These are phyloP conservation scores for Latrodectus geometricus DNA, from an alignment of 1,140 invertebrate genomes.

Conservation along the genomic window DNA sequence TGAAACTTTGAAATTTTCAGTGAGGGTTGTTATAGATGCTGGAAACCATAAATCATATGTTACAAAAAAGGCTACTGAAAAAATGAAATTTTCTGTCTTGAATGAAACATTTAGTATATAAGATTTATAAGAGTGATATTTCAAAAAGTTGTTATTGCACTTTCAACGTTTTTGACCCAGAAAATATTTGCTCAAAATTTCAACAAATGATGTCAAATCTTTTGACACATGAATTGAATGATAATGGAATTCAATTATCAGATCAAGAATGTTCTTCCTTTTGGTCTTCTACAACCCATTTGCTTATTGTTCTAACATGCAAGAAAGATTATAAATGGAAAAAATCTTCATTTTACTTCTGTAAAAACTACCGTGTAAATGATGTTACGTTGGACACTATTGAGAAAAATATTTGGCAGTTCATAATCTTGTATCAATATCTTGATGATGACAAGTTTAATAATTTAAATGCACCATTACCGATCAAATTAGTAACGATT, in stretches of 20 bases:
- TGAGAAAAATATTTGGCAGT: neutral
- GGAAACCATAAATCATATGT: neutral
- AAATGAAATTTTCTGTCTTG: neutral
- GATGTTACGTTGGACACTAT: conserved; percentile 9
- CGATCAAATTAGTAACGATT: neutral
- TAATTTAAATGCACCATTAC: neutral
- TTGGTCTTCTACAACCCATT: neutral
- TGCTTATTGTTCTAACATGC: conserved; percentile 18
- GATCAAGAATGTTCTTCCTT: neutral
- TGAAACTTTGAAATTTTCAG: neutral
- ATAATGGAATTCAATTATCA: neutral
- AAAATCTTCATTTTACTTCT: neutral
- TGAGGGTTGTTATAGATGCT: neutral
- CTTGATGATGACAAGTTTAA: neutral
- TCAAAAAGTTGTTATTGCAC: neutral
- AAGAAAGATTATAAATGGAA: conserved; percentile 2
- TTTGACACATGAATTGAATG: neutral
- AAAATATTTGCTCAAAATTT: conserved; percentile 13
- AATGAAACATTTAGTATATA: neutral
- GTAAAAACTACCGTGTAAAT: conserved; percentile 2
- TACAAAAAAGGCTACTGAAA: neutral
- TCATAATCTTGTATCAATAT: neutral
- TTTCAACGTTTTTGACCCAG: conserved; percentile 7
- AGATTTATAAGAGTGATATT: neutral
- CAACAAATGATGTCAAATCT: neutral